Conservation (phyloP, 2,888 invertebrate species). For the Chloroclysta siterata region DNA sequence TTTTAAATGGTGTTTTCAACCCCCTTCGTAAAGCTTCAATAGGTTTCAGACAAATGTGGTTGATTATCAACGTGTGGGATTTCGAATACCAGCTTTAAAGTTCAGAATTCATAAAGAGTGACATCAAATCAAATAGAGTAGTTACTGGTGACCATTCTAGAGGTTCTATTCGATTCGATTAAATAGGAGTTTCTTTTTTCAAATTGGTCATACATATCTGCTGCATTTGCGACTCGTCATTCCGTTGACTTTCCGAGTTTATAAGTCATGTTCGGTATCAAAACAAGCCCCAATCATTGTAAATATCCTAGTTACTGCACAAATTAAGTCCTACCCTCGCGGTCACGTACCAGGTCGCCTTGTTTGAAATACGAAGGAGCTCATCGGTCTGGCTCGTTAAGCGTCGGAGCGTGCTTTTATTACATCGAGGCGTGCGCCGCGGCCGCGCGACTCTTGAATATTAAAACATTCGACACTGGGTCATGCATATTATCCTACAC, state of each 20-base stretch:
- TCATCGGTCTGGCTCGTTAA: constrained; percentile 82
- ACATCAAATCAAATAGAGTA: constrained; percentile 11
- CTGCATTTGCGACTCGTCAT: background rate
- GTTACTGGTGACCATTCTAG: background rate
- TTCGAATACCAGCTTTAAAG: constrained; percentile 2
- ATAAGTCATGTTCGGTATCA: constrained; percentile 17
- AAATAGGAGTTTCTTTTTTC: background rate
- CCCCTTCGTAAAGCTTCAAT: too few species aligned
- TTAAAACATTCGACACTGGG: constrained; percentile 74
- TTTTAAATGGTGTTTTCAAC: too few species aligned
- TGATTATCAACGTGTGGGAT: background rate
- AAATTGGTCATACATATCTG: background rate
- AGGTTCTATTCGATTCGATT: background rate
- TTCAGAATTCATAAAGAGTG: constrained; percentile 4
- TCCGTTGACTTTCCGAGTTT: constrained; percentile 10
- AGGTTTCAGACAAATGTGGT: background rate
- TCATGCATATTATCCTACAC: constrained; percentile 75
- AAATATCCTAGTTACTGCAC: constrained; percentile 71
- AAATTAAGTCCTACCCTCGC: constrained; percentile 70
- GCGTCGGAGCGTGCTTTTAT: constrained; percentile 83
- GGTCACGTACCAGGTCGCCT: constrained; percentile 79
- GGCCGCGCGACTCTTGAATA: constrained; percentile 77
- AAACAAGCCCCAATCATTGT: constrained; percentile 64
- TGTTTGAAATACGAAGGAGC: constrained; percentile 83
- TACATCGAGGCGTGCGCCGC: constrained; percentile 77